Percentiles rank a stretch among this genome's conserved stretches.
Evolutionary conservation across 2,113 vertebrate species (phyloP).

Genomic region (Ptilorrhoa leucosticta): DNA sequence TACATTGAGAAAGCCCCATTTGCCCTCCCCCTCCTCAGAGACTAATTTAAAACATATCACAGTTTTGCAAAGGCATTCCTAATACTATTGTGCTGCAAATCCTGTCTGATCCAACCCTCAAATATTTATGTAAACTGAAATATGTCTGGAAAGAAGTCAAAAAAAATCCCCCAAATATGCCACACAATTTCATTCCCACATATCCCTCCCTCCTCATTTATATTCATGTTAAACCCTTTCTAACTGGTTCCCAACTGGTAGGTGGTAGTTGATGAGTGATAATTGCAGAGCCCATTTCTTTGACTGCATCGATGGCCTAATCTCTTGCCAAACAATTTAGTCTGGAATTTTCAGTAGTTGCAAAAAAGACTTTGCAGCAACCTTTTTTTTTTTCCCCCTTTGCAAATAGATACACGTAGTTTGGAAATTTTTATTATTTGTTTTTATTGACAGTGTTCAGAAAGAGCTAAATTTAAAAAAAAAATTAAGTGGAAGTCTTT

Average conservation of each 20-base stretch:
- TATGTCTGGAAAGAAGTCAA: conserved; percentile 71
- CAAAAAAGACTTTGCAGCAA: conserved; percentile 16
- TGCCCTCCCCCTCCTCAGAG: background rate
- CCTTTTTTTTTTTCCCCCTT: background rate
- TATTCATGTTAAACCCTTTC: conserved; percentile 18
- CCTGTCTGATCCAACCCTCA: conserved; percentile 73
- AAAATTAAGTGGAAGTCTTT: background rate
- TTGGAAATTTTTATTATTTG: background rate
- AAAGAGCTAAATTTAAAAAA: background rate
- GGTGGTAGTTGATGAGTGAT: conserved; percentile 52
- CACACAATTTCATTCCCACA: conserved; percentile 15
- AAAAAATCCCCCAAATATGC: conserved; percentile 50
- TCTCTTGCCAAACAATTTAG: conserved; percentile 16
- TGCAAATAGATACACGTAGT: background rate
- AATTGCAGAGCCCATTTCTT: conserved; percentile 38
- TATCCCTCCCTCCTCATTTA: conserved; percentile 30
- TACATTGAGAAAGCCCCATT: background rate
- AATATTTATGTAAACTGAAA: conserved; percentile 77
- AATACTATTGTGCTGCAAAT: conserved; percentile 71
- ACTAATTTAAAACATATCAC: conserved; percentile 63
- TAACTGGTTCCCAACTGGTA: conserved; percentile 32
- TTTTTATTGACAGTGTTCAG: background rate
- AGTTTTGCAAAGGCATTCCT: conserved; percentile 68
- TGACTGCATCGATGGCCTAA: conserved; percentile 9
- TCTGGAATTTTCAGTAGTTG: background rate